These are phyloP conservation scores for Spea multiplicata DNA, from an alignment of 2,113 vertebrate genomes.

Conservation along the genomic window DNA sequence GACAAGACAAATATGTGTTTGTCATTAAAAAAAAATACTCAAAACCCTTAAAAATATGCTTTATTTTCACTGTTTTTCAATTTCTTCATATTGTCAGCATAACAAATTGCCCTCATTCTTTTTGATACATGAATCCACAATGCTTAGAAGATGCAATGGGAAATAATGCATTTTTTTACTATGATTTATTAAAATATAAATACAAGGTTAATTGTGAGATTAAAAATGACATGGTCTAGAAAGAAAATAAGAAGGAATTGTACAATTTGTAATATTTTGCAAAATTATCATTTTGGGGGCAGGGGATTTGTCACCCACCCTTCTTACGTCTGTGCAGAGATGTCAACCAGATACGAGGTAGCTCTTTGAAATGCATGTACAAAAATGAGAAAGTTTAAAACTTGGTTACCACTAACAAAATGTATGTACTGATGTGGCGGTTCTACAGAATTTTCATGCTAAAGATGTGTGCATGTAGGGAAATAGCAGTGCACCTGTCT, in stretches of 20 bases:
- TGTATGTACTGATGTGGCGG: no score
- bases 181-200: not conserved
- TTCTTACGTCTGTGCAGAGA: no score
- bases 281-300: no score
- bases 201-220: not conserved
- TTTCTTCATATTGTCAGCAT: not conserved
- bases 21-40: not conserved
- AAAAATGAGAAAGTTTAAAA: no score
- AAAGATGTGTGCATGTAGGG: no score
- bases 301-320: no score
- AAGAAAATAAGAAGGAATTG: no score
- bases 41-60: not conserved
- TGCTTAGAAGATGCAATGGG: not conserved
- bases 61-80: not conserved
- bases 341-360: no score
- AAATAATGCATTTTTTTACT: not conserved
- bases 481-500: not conserved
- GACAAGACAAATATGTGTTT: not conserved
- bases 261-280: no score
- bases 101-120: not conserved
- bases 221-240: not conserved
- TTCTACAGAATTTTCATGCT: no score
- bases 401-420: no score
- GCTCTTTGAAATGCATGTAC: no score
- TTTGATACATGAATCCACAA: not conserved